A percentile compares a stretch with the other conserved stretches of the same genome.
These are phyloP conservation scores for Melipona quadrifasciata DNA, from an alignment of 1,140 invertebrate species.

Conservation along the genomic window DNA sequence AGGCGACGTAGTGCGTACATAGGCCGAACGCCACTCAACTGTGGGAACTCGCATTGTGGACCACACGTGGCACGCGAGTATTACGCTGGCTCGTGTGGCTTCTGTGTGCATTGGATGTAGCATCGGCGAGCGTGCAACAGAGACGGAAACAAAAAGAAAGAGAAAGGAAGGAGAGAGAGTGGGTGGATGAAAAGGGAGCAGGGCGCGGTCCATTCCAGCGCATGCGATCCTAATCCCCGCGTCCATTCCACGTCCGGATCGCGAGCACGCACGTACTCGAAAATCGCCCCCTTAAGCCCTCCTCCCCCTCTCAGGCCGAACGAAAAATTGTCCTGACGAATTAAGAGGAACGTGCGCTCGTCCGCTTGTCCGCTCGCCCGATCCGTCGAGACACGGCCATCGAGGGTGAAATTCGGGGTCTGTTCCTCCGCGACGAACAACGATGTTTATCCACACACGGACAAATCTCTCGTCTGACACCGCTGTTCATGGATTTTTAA, in stretches of 20 bases:
- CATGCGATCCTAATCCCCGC: constrained; percentile 73
- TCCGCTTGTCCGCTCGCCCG: constrained; percentile 7
- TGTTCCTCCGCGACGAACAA: not conserved
- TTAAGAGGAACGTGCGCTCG: constrained; percentile 46
- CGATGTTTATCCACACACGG: not conserved
- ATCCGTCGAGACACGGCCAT: not conserved
- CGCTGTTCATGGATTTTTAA: not conserved
- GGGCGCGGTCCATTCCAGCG: constrained; percentile 76
- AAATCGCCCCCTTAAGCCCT: constrained; percentile 58
- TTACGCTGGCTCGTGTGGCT: constrained; percentile 69
- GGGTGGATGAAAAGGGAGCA: constrained; percentile 69
- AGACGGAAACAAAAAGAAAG: not conserved
- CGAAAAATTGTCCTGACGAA: constrained; percentile 48
- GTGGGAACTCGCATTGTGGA: constrained; percentile 80
- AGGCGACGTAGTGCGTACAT: constrained; percentile 41
- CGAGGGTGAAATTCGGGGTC: constrained; percentile 12
- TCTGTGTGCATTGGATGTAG: constrained; percentile 47
- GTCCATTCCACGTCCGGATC: constrained; percentile 59
- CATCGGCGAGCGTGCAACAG: constrained; percentile 7
- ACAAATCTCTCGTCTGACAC: not conserved
- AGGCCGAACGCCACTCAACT: constrained; percentile 57
- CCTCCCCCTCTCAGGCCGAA: not conserved
- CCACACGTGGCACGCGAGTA: constrained; percentile 77
- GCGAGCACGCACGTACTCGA: constrained; percentile 60
- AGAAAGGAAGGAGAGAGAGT: constrained; percentile 36